A percentile compares a stretch with the other conserved stretches of the same genome.
Evolutionary conservation across 2,113 vertebrate species (phyloP).

Genomic region (Hippocampus barbouri): DNA sequence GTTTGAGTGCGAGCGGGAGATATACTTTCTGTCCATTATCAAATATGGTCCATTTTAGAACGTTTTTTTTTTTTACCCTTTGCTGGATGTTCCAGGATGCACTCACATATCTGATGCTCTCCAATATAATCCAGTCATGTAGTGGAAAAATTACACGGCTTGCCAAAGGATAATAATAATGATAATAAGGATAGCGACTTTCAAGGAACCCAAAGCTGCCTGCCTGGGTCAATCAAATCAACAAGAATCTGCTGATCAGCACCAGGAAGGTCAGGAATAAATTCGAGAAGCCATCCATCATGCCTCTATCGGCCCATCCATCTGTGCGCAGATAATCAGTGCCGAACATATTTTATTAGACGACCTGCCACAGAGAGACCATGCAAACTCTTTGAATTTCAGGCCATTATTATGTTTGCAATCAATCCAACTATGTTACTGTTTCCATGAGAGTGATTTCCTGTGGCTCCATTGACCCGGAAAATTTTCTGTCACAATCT

Average conservation of each 20-base stretch:
- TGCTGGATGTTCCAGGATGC: not conserved
- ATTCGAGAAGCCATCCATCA: not conserved
- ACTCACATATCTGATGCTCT: not conserved
- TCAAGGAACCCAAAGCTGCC: not conserved
- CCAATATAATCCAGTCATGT: not conserved
- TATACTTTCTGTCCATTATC: too few species aligned
- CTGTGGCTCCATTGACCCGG: not conserved
- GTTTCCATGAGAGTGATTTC: conserved; percentile 11
- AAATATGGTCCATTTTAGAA: too few species aligned
- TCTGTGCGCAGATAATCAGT: not conserved
- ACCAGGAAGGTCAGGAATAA: not conserved
- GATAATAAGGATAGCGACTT: not conserved
- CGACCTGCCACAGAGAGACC: not conserved
- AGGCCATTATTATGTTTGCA: not conserved
- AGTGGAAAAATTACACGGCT: not conserved
- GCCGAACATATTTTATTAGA: not conserved
- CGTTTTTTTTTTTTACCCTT: not conserved
- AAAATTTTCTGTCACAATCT: conserved; percentile 4
- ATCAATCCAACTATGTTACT: conserved; percentile 2
- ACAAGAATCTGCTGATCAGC: not conserved
- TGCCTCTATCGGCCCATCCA: not conserved
- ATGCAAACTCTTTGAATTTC: not conserved
- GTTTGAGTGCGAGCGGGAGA: too few species aligned
- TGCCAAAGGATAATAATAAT: not conserved
- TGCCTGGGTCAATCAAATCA: not conserved